phyloP scores from a whole-genome alignment of 2,797 vertebrate species.

The Gallinago solitaria region DNA sequence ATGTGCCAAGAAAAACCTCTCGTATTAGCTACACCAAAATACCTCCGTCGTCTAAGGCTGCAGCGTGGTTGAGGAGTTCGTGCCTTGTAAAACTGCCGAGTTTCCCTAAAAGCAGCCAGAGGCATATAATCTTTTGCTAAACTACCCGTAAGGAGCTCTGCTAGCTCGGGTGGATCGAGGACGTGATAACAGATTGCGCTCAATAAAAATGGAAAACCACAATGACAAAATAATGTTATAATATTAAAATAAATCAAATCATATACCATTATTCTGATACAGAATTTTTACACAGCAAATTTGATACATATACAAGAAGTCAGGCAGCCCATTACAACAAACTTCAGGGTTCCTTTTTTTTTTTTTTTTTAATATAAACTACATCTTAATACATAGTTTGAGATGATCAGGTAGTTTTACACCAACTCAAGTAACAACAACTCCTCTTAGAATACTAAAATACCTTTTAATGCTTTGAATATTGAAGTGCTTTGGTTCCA shows the following conservation, averaged over 20 bases:
- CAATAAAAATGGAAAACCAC: constrained; percentile 64
- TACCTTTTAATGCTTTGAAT: constrained; percentile 21
- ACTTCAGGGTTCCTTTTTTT: constrained; percentile 48
- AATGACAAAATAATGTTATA: constrained; percentile 77
- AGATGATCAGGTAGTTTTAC: constrained; percentile 55
- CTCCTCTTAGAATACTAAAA: constrained; percentile 26
- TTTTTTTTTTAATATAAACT: constrained; percentile 68
- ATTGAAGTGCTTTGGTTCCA: constrained; percentile 39
- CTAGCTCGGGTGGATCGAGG: not conserved
- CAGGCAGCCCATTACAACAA: constrained; percentile 61
- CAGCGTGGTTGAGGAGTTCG: not conserved
- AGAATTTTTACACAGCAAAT: constrained; percentile 80
- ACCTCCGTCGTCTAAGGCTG: not conserved
- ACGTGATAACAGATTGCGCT: not conserved
- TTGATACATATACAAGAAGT: constrained; percentile 69
- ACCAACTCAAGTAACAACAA: constrained; percentile 51
- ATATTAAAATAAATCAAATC: constrained; percentile 79
- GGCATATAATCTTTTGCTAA: not conserved
- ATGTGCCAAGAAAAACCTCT: constrained; percentile 2
- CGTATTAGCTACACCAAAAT: not conserved
- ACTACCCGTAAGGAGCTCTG: not conserved
- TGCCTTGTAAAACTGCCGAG: not conserved
- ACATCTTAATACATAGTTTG: constrained; percentile 58
- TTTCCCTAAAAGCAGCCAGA: constrained; percentile 3
- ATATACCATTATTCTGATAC: constrained; percentile 82